Evolutionary conservation across 2,888 invertebrate genomes (phyloP), one percentile per base, ranked within the genome.

Genomic region (Spilarctia lutea): DNA sequence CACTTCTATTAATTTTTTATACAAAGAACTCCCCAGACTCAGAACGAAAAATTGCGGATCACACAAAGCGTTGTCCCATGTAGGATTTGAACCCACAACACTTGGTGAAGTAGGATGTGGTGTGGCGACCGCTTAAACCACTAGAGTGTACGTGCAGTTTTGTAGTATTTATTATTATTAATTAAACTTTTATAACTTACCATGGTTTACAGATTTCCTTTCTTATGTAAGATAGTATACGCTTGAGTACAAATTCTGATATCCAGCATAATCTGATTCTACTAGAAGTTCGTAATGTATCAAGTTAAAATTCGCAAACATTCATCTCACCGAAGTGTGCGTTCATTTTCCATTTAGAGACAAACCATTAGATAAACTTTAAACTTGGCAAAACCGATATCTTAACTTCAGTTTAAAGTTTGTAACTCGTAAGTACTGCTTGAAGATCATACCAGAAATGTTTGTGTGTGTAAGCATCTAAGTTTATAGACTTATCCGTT

Each of bases 341-440:
- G n/a, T n/a, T 56, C n/a, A 56, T 56, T 56, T 56, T 56, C n/a
- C 56, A 27, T 56, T 56, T 56, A 56, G 56, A 27, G n/a, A 56
- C 27, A 56, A 56, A 56, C 56, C 56, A 56, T 56, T 56, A 56
- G 56, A 56, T 56, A 56, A 56, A 56, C 56, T 56, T 56, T 56
- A 56, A n/a, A 27, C 56, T 27, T 56, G 27, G 56, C 18, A 56
- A 27, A 27, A 56, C n/a, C 56, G n/a, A n/a, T 56, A 56, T 56
- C n/a, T 56, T n/a, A 56, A 56, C n/a, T 56, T 56, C n/a, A n/a
- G 56, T 27, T n/a, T 56, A n/a, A 56, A 56, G 56, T 56, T 56
- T 56, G n/a, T 56, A 56, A 67, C 66, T 20, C 39, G 39, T 27
- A 56, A 27, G 56, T n/a, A 56, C 11, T 56, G 13, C 56, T 56